Conservation (phyloP, 1,140 invertebrate genomes). For the Platyura marginata region DNA sequence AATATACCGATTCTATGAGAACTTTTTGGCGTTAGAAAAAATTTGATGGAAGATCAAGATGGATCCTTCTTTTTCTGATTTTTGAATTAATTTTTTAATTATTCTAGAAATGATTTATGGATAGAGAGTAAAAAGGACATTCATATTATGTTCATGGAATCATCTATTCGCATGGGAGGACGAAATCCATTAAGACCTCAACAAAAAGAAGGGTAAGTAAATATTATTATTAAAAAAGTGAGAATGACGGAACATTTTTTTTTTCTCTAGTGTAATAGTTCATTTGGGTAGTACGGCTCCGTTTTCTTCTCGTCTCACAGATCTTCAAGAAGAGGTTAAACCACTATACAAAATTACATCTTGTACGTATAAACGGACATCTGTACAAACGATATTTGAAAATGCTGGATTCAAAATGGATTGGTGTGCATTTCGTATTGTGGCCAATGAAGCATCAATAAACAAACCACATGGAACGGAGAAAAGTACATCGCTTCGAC, state of each 20-base stretch:
- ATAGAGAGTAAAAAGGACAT: constrained; percentile 41
- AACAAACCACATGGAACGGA: constrained; percentile 6
- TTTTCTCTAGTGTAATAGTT: constrained; percentile 51
- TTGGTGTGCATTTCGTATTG: constrained; percentile 77
- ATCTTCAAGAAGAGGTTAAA: constrained; percentile 63
- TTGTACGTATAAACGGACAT: constrained; percentile 73
- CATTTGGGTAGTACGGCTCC: constrained; percentile 52
- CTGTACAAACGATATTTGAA: constrained; percentile 65
- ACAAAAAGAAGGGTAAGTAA: constrained; percentile 63
- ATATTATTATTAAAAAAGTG: neutral
- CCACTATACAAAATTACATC: constrained; percentile 52
- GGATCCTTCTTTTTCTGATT: no score
- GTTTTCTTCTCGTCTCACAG: constrained; percentile 53
- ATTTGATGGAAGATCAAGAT: no score
- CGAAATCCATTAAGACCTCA: constrained; percentile 58
- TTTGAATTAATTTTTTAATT: no score
- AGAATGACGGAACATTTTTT: constrained; percentile 3
- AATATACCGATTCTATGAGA: no score
- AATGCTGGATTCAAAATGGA: constrained; percentile 59
- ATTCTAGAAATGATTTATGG: constrained; percentile 33
- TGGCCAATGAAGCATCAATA: constrained; percentile 20
- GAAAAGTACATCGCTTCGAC: constrained; percentile 6
- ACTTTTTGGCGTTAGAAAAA: no score
- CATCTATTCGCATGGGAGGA: constrained; percentile 65
- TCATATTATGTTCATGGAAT: constrained; percentile 65